Evolutionary conservation across 2,113 vertebrate species (phyloP).

Genomic region (Myotis davidii): DNA sequence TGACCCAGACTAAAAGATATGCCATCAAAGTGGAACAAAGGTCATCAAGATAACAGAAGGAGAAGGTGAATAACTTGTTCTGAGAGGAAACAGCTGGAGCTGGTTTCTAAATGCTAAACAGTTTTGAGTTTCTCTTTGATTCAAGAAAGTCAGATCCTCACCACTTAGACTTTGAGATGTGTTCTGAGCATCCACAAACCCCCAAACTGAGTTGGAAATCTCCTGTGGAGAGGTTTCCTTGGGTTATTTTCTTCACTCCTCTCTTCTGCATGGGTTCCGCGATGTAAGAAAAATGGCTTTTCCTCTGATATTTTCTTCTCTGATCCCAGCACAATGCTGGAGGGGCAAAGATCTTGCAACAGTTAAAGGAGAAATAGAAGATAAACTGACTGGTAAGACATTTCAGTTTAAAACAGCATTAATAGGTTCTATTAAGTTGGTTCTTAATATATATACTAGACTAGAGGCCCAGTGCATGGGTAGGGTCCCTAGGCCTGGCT

Average conservation of each 20-base stretch:
- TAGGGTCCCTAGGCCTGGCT: too few species aligned
- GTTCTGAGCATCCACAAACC: slow-evolving; percentile 68
- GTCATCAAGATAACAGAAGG: slow-evolving; percentile 67
- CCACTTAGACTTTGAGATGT: slow-evolving; percentile 73
- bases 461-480: too few species aligned
- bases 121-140: slow-evolving; percentile 77
- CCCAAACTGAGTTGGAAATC: slow-evolving; percentile 56
- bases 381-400: slow-evolving; percentile 46
- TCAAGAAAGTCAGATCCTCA: slow-evolving; percentile 67
- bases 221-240: slow-evolving; percentile 77
- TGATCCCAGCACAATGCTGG: slow-evolving; percentile 63
- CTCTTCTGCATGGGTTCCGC: slow-evolving; percentile 35
- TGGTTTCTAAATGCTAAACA: slow-evolving; percentile 78
- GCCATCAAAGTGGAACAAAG: slow-evolving; percentile 69
- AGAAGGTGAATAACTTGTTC: slow-evolving; percentile 69
- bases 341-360: slow-evolving; percentile 67
- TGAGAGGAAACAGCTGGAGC: slow-evolving; percentile 76
- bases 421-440: not conserved
- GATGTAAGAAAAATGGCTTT: slow-evolving; percentile 38
- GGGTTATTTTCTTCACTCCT: slow-evolving; percentile 74
- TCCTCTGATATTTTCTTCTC: slow-evolving; percentile 72
- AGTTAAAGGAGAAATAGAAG: slow-evolving; percentile 41
- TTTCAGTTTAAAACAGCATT: slow-evolving; percentile 29
- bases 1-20: slow-evolving; percentile 56
- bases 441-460: not conserved